Conservation (phyloP, 1,140 invertebrate genomes). For the Cyrtorhinus lividipennis region DNA sequence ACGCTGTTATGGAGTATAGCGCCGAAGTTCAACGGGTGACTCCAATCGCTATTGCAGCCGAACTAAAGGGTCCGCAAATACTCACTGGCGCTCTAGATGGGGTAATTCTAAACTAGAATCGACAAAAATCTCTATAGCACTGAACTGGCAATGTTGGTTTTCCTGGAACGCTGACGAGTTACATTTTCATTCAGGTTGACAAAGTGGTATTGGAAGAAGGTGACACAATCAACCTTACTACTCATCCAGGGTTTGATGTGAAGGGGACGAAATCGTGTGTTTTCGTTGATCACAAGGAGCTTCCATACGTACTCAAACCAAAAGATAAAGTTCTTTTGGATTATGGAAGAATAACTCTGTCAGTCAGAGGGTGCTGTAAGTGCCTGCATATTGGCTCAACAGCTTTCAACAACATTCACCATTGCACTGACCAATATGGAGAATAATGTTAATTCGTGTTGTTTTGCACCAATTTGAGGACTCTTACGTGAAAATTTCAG, state of each 20-base stretch:
- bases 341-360: conserved; percentile 60
- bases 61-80: conserved; percentile 17
- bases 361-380: conserved; percentile 38
- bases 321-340: conserved; percentile 56
- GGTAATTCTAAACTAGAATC: too few relatives aligned
- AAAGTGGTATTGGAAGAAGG: conserved; percentile 47
- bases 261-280: conserved; percentile 50
- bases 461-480: too few relatives aligned
- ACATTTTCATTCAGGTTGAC: conserved; percentile 11
- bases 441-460: too few relatives aligned
- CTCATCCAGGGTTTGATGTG: conserved; percentile 52
- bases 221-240: conserved; percentile 51
- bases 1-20: not conserved
- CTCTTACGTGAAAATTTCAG: too few relatives aligned
- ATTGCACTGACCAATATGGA: too few relatives aligned
- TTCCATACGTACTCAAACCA: conserved; percentile 53
- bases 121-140: too few relatives aligned
- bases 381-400: conserved; percentile 28
- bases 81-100: conserved; percentile 16
- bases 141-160: too few relatives aligned
- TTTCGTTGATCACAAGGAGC: conserved; percentile 68
- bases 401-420: not conserved
- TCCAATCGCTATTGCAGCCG: conserved; percentile 15
- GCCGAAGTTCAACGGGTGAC: not conserved
- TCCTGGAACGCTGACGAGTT: too few relatives aligned